Conservation (phyloP, 2,797 vertebrate genomes). For the Emydoidea blandingii region DNA sequence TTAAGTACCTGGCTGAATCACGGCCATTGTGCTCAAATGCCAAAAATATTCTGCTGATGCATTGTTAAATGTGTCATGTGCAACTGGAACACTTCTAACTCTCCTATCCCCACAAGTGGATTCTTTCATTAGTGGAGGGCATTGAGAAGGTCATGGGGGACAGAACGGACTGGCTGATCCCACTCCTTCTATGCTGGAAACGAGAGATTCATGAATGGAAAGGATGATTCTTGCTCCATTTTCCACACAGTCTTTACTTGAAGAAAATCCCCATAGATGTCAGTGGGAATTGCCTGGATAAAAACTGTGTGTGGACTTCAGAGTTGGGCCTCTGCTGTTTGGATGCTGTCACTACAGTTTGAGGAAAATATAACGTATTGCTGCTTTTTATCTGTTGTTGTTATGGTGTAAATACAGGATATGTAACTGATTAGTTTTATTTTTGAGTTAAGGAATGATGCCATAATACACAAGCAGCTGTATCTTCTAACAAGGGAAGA, state of each 20-base stretch:
- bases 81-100: neutral
- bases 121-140: neutral
- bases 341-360: neutral
- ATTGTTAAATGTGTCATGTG: neutral
- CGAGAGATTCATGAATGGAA: neutral
- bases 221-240: neutral
- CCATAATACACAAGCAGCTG: slow-evolving; percentile 29
- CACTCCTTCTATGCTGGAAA: neutral
- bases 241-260: neutral
- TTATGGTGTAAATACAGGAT: slow-evolving; percentile 38
- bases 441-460: slow-evolving; percentile 35
- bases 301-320: neutral
- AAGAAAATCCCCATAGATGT: neutral
- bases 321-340: neutral
- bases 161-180: neutral
- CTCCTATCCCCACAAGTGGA: neutral
- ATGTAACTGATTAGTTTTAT: slow-evolving; percentile 46
- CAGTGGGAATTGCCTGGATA: neutral
- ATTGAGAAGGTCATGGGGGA: neutral
- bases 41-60: neutral
- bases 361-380: neutral
- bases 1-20: neutral
- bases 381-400: slow-evolving; percentile 21
- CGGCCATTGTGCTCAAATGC: neutral
- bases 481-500: slow-evolving; percentile 54